A percentile compares a stretch with the other conserved stretches of the same genome.
Evolutionary conservation across 2,888 invertebrate species (phyloP).

Genomic region (Amphimallon solstitiale): DNA sequence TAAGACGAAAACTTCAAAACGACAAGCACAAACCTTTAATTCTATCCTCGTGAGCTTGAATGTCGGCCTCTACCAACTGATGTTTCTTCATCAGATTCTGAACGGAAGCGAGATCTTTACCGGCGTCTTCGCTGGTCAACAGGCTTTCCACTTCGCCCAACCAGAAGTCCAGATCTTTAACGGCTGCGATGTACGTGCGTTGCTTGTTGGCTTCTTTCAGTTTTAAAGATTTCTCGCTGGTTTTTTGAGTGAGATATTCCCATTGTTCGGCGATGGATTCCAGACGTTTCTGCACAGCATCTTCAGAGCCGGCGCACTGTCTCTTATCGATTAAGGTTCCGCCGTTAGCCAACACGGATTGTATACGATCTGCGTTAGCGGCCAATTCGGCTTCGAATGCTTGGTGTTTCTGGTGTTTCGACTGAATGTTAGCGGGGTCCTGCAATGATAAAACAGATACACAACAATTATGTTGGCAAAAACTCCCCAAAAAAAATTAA

Average conservation of each 20-base stretch:
- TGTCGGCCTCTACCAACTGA: conserved; percentile 97
- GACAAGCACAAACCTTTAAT: conserved; percentile 72
- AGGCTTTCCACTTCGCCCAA: conserved; percentile 98
- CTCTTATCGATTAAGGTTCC: conserved; percentile 93
- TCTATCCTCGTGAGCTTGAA: conserved; percentile 94
- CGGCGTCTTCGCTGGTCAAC: conserved; percentile 94
- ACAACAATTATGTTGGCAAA: too few species aligned
- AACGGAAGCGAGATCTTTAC: conserved; percentile 97
- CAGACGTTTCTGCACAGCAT: conserved; percentile 90
- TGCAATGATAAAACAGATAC: conserved; percentile 13
- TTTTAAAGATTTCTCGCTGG: conserved; percentile 97
- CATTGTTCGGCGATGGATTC: conserved; percentile 98
- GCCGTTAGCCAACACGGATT: conserved; percentile 95
- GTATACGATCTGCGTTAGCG: conserved; percentile 98
- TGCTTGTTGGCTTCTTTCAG: conserved; percentile 99
- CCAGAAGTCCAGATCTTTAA: conserved; percentile 99
- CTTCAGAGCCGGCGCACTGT: conserved; percentile 98
- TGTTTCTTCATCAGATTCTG: conserved; percentile 99
- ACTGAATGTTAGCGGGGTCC: conserved; percentile 96
- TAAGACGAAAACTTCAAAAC: background rate
- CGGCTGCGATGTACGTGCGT: conserved; percentile 98
- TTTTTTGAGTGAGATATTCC: conserved; percentile 98
- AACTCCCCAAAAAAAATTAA: too few species aligned
- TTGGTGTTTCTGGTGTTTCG: conserved; percentile 99
- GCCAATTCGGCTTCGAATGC: conserved; percentile 99